Conservation (phyloP, 2,113 vertebrate genomes). For the Theristicus caerulescens region DNA sequence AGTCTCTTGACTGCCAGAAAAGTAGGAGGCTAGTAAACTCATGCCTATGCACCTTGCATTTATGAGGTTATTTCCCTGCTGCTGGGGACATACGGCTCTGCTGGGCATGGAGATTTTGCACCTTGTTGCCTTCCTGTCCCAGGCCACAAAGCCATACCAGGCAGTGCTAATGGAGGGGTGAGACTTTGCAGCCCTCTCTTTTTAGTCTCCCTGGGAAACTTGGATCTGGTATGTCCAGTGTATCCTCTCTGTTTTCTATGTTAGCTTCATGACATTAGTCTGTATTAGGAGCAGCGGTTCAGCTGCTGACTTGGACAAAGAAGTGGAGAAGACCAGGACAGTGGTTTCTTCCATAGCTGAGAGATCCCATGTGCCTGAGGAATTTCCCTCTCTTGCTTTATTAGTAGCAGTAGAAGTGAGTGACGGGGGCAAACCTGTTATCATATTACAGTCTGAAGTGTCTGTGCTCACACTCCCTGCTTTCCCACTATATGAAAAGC, state of each 20-base stretch:
- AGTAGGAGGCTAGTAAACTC: background rate
- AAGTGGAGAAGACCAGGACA: background rate
- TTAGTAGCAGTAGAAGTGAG: background rate
- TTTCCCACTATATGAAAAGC: background rate
- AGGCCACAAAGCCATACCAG: background rate
- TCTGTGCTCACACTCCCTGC: background rate
- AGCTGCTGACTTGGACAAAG: background rate
- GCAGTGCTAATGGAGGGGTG: background rate
- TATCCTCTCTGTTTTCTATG: background rate
- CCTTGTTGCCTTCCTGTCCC: background rate
- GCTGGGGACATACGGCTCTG: background rate
- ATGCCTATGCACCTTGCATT: background rate
- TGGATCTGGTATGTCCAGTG: background rate
- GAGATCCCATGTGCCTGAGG: background rate
- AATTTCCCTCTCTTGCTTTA: background rate
- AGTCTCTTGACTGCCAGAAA: background rate
- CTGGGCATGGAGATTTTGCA: background rate
- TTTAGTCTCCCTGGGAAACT: background rate
- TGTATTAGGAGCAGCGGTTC: background rate
- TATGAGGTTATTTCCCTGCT: background rate
- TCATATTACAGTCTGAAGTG: background rate
- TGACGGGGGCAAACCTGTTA: slow-evolving; percentile 17
- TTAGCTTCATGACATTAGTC: background rate
- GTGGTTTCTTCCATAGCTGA: background rate
- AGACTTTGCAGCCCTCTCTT: background rate